Evolutionary conservation across 2,797 vertebrate species (phyloP).

Genomic region (Cyclopterus lumpus): DNA sequence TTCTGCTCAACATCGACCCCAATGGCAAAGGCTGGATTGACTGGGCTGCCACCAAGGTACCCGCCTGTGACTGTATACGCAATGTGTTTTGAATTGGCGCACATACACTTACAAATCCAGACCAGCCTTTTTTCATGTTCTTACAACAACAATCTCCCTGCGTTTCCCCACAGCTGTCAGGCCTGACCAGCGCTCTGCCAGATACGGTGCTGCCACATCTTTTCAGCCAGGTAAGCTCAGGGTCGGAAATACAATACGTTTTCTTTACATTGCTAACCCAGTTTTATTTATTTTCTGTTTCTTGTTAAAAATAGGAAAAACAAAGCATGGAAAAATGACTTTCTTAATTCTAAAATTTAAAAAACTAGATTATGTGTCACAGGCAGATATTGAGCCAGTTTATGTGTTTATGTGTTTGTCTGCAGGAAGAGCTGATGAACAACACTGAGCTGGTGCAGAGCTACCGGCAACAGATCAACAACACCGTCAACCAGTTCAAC

Average conservation of each 20-base stretch:
- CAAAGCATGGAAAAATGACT: background rate
- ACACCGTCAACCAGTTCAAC: conserved; percentile 94
- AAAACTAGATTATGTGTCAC: background rate
- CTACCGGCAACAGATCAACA: conserved; percentile 94
- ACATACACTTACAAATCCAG: background rate
- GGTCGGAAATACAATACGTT: background rate
- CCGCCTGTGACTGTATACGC: rapidly evolving
- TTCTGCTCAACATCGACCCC: conserved; percentile 96
- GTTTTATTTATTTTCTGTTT: background rate
- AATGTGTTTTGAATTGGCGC: too few relatives aligned
- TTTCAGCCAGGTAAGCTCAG: conserved; percentile 92
- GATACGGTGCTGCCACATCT: conserved; percentile 94
- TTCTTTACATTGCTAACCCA: background rate
- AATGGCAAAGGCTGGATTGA: conserved; percentile 99
- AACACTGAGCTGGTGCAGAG: conserved; percentile 97
- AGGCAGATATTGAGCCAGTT: conserved; percentile 1
- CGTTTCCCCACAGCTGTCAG: conserved; percentile 85
- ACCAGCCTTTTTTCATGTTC: background rate
- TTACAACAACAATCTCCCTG: background rate
- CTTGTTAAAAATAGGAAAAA: background rate
- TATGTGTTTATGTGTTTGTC: conserved; percentile 8
- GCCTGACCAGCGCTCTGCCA: conserved; percentile 91
- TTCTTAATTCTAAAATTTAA: background rate
- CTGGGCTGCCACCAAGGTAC: conserved; percentile 96
- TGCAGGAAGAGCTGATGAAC: conserved; percentile 93